Conservation (phyloP, 2,888 invertebrate species). For the Orthosia gothica region DNA sequence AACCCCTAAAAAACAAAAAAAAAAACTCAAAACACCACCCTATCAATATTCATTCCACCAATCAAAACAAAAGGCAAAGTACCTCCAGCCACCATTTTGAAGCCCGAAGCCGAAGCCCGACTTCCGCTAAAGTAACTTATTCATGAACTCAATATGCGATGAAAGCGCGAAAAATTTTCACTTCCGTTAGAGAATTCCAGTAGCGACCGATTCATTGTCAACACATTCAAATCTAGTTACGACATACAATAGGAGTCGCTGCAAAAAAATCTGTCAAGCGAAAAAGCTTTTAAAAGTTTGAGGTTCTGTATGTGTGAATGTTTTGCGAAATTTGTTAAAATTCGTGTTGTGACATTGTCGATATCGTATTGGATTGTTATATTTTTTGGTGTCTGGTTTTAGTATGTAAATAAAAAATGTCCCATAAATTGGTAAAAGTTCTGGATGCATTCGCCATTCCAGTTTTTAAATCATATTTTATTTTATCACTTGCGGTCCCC, state of each 20-base stretch:
- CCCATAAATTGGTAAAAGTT: too few species aligned
- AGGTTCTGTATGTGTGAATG: slow-evolving; percentile 28
- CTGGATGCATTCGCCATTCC: too few species aligned
- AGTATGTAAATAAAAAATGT: too few species aligned
- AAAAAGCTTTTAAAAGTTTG: slow-evolving; percentile 41
- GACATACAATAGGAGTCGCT: slow-evolving; percentile 60
- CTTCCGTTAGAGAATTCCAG: slow-evolving; percentile 57
- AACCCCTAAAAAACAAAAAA: neutral
- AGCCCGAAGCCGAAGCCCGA: slow-evolving; percentile 6
- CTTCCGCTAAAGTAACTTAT: slow-evolving; percentile 63
- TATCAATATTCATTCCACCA: slow-evolving; percentile 12
- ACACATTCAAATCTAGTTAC: slow-evolving; percentile 70
- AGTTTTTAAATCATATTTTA: too few species aligned
- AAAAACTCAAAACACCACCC: neutral
- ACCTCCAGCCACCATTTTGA: neutral
- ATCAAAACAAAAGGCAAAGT: slow-evolving; percentile 30
- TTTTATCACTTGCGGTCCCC: too few species aligned
- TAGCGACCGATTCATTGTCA: slow-evolving; percentile 68
- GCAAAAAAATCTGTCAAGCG: slow-evolving; percentile 49
- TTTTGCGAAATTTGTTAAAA: neutral
- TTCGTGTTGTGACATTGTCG: neutral
- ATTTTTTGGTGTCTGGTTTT: too few species aligned
- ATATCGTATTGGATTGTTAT: neutral
- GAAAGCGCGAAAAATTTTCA: slow-evolving; percentile 57
- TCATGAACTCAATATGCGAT: slow-evolving; percentile 60